Conservation (phyloP, 2,888 invertebrate species). For the Drosophila kanekoi region DNA sequence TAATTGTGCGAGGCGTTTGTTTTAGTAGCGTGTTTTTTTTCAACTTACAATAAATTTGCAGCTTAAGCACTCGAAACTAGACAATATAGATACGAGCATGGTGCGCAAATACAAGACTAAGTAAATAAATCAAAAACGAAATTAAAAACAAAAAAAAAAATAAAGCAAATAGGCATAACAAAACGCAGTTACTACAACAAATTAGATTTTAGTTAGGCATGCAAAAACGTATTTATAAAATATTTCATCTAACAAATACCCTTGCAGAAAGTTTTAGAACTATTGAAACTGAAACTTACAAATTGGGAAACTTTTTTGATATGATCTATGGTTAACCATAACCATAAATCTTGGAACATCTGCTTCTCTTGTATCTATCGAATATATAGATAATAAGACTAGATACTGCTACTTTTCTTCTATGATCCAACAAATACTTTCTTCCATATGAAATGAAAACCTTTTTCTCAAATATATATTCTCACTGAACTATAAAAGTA, state of each 20-base stretch:
- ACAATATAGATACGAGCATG: slow-evolving; percentile 39
- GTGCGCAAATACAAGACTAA: slow-evolving; percentile 43
- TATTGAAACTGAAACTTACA: no score
- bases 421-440: no score
- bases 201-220: slow-evolving; percentile 26
- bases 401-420: no score
- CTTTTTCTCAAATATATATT: no score
- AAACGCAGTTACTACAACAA: slow-evolving; percentile 25
- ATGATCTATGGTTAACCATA: no score
- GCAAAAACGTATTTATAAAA: slow-evolving; percentile 14
- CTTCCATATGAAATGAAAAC: no score
- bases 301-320: no score
- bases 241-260: slow-evolving; percentile 2
- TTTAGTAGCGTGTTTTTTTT: slow-evolving; percentile 56
- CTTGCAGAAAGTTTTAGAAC: slow-evolving; percentile 13
- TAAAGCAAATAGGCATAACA: slow-evolving; percentile 17
- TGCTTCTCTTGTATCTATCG: no score
- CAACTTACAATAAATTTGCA: slow-evolving; percentile 40
- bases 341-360: no score
- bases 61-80: slow-evolving; percentile 50
- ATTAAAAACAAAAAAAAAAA: slow-evolving; percentile 3
- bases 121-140: slow-evolving; percentile 10
- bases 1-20: slow-evolving; percentile 32
- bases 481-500: no score
- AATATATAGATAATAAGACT: no score